These are phyloP conservation scores for Pseudomyrmex pallidus DNA, from an alignment of 1,140 invertebrate species.

Conservation along the genomic window DNA sequence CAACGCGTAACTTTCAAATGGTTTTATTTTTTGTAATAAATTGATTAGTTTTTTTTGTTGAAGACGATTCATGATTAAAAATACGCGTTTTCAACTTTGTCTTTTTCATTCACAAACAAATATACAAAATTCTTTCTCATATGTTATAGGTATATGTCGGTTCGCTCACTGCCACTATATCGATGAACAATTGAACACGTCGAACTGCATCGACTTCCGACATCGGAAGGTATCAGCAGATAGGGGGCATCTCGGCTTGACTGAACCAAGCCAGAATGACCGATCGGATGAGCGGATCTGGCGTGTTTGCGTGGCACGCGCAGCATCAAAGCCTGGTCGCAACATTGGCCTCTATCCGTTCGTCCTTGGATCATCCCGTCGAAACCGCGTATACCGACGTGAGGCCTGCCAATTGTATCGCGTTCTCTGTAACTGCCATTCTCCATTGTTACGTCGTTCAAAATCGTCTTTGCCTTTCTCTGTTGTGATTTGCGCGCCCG, in stretches of 20 bases:
- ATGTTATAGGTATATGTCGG: background rate
- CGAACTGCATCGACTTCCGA: constrained; percentile 30
- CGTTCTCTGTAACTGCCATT: constrained; percentile 63
- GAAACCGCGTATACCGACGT: constrained; percentile 65
- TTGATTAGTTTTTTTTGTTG: constrained; percentile 1
- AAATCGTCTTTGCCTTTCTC: constrained; percentile 72
- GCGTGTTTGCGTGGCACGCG: constrained; percentile 66
- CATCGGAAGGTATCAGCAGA: constrained; percentile 25
- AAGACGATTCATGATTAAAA: background rate
- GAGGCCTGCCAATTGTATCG: constrained; percentile 68
- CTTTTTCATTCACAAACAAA: background rate
- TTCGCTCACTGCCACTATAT: background rate
- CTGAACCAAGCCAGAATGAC: constrained; percentile 61
- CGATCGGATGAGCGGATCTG: constrained; percentile 72
- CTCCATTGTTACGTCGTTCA: constrained; percentile 68
- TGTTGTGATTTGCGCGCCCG: constrained; percentile 64
- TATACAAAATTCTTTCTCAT: constrained; percentile 24
- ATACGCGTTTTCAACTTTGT: background rate
- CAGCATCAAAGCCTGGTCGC: constrained; percentile 67
- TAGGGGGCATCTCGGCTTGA: constrained; percentile 26
- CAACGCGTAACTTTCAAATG: constrained; percentile 7
- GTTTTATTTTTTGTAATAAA: background rate
- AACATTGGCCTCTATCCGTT: constrained; percentile 58
- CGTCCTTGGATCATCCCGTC: constrained; percentile 68
- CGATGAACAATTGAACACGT: constrained; percentile 30